phyloP scores from a whole-genome alignment of 2,888 invertebrate species.

The Galerucella calmariensis region DNA sequence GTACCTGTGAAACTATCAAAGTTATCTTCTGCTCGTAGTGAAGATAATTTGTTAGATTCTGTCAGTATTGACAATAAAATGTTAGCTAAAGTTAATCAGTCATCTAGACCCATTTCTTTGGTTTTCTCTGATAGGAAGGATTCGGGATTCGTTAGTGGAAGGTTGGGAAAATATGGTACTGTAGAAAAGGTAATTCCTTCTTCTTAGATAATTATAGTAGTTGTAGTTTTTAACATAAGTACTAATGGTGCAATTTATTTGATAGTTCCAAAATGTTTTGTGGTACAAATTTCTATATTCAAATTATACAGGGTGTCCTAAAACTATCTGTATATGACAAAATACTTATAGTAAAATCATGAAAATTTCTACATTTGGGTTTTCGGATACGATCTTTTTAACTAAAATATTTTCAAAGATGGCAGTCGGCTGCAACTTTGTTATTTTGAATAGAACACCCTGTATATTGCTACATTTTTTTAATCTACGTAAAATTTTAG shows the following conservation, averaged over 20 bases:
- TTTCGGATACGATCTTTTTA: too few relatives aligned
- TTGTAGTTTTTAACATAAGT: slow-evolving; percentile 5
- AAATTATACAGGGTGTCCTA: not conserved
- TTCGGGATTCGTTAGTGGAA: slow-evolving; percentile 45
- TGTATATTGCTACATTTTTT: too few relatives aligned
- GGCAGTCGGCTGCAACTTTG: too few relatives aligned
- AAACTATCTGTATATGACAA: too few relatives aligned
- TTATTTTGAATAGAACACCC: too few relatives aligned
- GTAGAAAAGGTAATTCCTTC: slow-evolving; percentile 45
- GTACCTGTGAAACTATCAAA: slow-evolving; percentile 46
- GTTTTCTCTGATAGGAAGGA: slow-evolving; percentile 50
- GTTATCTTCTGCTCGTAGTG: slow-evolving; percentile 47
- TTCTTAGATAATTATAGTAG: slow-evolving; percentile 13
- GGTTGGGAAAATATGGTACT: slow-evolving; percentile 44
- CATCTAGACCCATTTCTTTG: slow-evolving; percentile 48
- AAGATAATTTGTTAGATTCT: slow-evolving; percentile 49
- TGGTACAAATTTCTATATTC: not conserved
- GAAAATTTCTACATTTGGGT: too few relatives aligned
- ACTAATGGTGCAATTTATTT: slow-evolving; percentile 7
- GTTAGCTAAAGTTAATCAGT: slow-evolving; percentile 36
- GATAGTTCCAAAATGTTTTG: slow-evolving; percentile 20
- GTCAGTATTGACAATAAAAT: slow-evolving; percentile 18
- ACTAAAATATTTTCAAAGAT: too few relatives aligned
- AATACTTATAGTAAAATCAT: too few relatives aligned
- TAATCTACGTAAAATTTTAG: too few relatives aligned